Base-by-base conservation (phyloP, 2,113 vertebrate species). In the Anarrhichthys ocellatus region DNA sequence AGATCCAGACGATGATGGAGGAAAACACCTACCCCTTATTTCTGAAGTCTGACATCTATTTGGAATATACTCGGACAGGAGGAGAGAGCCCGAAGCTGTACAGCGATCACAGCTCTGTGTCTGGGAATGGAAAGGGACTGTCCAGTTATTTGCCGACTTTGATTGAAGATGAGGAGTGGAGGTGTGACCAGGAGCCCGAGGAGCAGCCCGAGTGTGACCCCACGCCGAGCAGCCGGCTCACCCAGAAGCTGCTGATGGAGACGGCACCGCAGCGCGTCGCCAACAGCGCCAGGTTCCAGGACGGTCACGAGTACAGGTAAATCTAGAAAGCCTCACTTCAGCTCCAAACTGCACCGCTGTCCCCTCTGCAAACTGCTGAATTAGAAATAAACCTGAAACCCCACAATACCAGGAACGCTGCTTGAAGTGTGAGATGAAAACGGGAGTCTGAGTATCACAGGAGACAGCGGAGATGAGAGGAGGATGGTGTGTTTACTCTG, bases 21-120 rank as follows among this genome's bases (percentile, higher is more conserved):
- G 98, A 98, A 79, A 98, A 97, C 93, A 98, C 97, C 56, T 99
- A 99, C 80, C 98, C 98, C 40, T 94, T 98, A 54, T 99, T 99
- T 91, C 97, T 99, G 11, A 99, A 99, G 93, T 99, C 98, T 0
- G 97, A 98, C 94, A 96, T 98, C 87, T 99, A 99, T 93, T 96
- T 99, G 96, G 97, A 99, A 89, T 98, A 98, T 82, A 97, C 97
- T 0, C 94, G 96, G 91, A 96, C 97, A 68, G 98, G 97, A 32
- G 96, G 96, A 3, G 98, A 99, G 93, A 99, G 98, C 93, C 98
- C 98, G 0, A 97, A 99, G 93, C 94, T 94, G 80, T 95, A 94
- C 78, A 95, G 96, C 0, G 96, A 98, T 87, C 97, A 96, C 6
- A 97, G 96, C 94, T 96, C 96, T 0, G 94, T 95, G 56, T 96